Evolutionary conservation across 2,888 invertebrate species (phyloP), one percentile per base, ranked within the genome.

Genomic region (Leptopterna dolabrata): DNA sequence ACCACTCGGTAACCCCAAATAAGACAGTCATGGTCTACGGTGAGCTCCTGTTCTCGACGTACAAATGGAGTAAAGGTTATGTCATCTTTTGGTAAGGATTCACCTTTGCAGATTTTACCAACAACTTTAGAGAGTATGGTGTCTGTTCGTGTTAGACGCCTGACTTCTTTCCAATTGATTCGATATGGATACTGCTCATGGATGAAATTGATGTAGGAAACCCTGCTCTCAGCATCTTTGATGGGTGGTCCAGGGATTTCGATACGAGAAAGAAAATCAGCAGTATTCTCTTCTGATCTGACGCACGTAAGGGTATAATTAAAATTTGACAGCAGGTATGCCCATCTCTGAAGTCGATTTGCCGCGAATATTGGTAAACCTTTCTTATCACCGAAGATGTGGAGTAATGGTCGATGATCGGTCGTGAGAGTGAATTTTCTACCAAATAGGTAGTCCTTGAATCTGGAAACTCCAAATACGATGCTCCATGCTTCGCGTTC

Each of bases 131-230:
- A n/a, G n/a, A n/a, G n/a, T n/a, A n/a, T n/a, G n/a, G n/a, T n/a
- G n/a, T n/a, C n/a, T n/a, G n/a, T n/a, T n/a, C n/a, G n/a, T n/a
- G n/a, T n/a, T n/a, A n/a, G n/a, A n/a, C n/a, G n/a, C n/a, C n/a
- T n/a, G n/a, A n/a, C n/a, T n/a, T n/a, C n/a, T n/a, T n/a, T n/a
- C n/a, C n/a, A 88, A 91, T 94, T 93, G 71, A 91, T 90, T 9
- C 89, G 90, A 81, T 90, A 92, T 3, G 70, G 81, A 16, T 27
- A 82, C 9, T 81, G 16, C 24, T 87, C 71, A 13, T 87, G 70
- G 41, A 87, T 87, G 81, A n/a, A n/a, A n/a, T n/a, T n/a, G n/a
- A n/a, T n/a, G n/a, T n/a, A n/a, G n/a, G n/a, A n/a, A n/a, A n/a
- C n/a, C n/a, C n/a, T n/a, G n/a, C n/a, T n/a, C n/a, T n/a, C n/a